Evolutionary conservation across 1,140 invertebrate species (phyloP), one percentile per base, ranked within the genome.

Genomic region (Periplaneta americana): DNA sequence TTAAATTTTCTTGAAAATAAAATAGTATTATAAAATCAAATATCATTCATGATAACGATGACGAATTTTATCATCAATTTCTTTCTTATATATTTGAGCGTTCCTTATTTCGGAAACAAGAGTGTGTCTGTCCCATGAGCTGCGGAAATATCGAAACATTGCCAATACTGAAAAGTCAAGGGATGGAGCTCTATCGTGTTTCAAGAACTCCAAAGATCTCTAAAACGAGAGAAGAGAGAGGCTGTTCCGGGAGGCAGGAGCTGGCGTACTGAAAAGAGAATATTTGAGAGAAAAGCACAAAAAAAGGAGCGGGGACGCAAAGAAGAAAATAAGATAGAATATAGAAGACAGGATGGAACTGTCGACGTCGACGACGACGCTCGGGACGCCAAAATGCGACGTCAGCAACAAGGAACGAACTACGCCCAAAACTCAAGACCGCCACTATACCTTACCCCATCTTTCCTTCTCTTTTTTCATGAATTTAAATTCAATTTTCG

Each of bases 401-500:
- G 48, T 28, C 48, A 66, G 48, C 48, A 28, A 66, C 48, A 66
- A 66, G 48, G 22, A 66, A 66, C 48, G 48, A n/a, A 66, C 5
- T 8, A 66, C n/a, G 48, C 22, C 48, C 48, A 8, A 66, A 66
- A 66, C 48, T 66, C 48, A 66, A 66, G 8, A 66, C 48, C 31
- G 17, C 28, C 33, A 28, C 10, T 76, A 4, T 34, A 76, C 32
- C 34, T 35, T 28, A 76, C 31, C 18, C 84, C 84, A 79, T 83
- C 84, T 84, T 84, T 84, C 77, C 83, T 85, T 86, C 84, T 84
- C 86, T 85, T 83, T 86, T 87, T 87, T 86, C 86, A 87, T 87
- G 86, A 87, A 87, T 87, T 87, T 87, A 87, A 87, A 87, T 87
- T 87, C 86, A 86, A 86, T 86, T 86, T 85, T 85, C 84, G 79